Percentiles rank a stretch among this genome's conserved stretches.
Conservation (phyloP, 1,140 invertebrate species). For the Anadara kagoshimensis region DNA sequence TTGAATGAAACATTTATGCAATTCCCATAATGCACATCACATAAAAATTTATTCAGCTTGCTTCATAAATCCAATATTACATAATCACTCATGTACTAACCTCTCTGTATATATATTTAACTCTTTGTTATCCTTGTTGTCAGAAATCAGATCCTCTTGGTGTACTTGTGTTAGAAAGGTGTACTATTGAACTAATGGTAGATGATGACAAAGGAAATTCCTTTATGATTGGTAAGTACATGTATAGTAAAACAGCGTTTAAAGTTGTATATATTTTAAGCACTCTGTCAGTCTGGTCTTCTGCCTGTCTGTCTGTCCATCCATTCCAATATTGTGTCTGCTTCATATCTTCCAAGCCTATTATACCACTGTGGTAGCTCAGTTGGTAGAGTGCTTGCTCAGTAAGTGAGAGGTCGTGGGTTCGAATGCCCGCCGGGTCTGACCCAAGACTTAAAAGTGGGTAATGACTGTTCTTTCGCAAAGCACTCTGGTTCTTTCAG, state of each 20-base stretch:
- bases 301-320: too few species aligned
- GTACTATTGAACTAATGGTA: conserved; percentile 82
- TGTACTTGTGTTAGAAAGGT: conserved; percentile 91
- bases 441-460: too few species aligned
- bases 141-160: conserved; percentile 89
- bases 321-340: too few species aligned
- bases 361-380: neutral
- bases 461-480: too few species aligned
- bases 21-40: neutral
- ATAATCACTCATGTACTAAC: conserved; percentile 11
- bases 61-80: neutral
- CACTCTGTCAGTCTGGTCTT: neutral
- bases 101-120: neutral
- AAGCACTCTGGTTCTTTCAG: too few species aligned
- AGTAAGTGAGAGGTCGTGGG: neutral
- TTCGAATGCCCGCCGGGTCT: too few species aligned
- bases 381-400: neutral
- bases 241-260: neutral
- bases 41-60: neutral
- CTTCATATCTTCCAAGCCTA: too few species aligned
- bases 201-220: conserved; percentile 75
- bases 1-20: neutral
- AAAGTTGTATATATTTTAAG: neutral
- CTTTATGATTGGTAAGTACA: conserved; percentile 60
- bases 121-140: conserved; percentile 20